A percentile compares a stretch with the other conserved stretches of the same genome.
These are phyloP conservation scores for Neoitamus cyanurus DNA, from an alignment of 2,888 invertebrate species.

Conservation along the genomic window DNA sequence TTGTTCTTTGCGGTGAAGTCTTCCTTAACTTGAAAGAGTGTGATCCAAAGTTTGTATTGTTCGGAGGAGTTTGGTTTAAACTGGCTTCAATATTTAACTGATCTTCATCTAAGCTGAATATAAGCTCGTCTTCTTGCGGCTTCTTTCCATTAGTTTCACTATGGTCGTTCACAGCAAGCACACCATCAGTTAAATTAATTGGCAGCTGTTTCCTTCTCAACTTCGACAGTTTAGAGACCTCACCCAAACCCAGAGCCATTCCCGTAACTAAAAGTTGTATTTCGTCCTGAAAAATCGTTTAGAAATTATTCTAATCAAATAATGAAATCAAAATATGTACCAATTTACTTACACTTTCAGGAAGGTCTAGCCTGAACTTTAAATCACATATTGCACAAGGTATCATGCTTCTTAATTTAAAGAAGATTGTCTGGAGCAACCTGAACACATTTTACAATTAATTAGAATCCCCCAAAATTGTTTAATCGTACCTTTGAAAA, in stretches of 20 bases:
- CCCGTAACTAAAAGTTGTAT: constrained; percentile 78
- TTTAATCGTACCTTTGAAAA: constrained; percentile 65
- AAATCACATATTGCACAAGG: constrained; percentile 88
- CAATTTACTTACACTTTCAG: constrained; percentile 75
- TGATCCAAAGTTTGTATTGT: constrained; percentile 59
- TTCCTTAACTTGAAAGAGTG: constrained; percentile 68
- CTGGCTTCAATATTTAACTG: constrained; percentile 60
- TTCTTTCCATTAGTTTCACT: constrained; percentile 56
- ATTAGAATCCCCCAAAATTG: neutral
- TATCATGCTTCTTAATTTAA: constrained; percentile 87
- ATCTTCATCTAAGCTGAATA: constrained; percentile 86
- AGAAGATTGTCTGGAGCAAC: constrained; percentile 81
- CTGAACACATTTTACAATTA: constrained; percentile 58
- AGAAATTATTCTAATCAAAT: neutral
- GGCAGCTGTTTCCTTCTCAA: constrained; percentile 64
- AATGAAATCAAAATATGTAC: too few relatives aligned
- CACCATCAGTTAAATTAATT: constrained; percentile 48
- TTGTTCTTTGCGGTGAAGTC: constrained; percentile 69
- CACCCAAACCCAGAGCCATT: constrained; percentile 81
- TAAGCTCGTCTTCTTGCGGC: constrained; percentile 78
- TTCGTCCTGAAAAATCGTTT: constrained; percentile 68
- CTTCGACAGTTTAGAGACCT: constrained; percentile 69
- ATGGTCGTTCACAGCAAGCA: constrained; percentile 43
- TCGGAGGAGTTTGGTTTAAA: constrained; percentile 56
- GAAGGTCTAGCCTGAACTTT: constrained; percentile 84